A percentile compares a stretch with the other conserved stretches of the same genome.
phyloP scores from a whole-genome alignment of 2,888 invertebrate genomes.

The Phaedon cochleariae region DNA sequence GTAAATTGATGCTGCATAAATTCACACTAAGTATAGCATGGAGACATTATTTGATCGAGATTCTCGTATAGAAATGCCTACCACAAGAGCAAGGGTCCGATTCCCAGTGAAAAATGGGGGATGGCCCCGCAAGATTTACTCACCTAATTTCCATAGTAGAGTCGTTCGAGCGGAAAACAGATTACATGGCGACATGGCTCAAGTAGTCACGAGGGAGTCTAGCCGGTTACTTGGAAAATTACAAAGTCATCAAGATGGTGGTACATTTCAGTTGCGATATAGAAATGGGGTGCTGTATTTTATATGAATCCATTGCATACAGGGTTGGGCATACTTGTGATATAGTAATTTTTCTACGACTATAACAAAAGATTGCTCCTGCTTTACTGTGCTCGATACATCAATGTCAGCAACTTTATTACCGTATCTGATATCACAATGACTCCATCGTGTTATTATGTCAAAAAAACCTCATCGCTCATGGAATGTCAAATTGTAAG shows the following conservation, averaged over 20 bases:
- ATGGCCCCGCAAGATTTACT: slow-evolving; percentile 49
- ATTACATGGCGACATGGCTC: slow-evolving; percentile 52
- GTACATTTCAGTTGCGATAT: not conserved
- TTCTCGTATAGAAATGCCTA: slow-evolving; percentile 9
- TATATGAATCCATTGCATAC: not conserved
- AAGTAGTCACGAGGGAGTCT: slow-evolving; percentile 46
- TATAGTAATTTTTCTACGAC: too few species aligned
- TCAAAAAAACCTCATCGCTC: too few species aligned
- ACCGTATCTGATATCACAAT: too few species aligned
- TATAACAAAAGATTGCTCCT: too few species aligned
- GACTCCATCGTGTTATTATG: too few species aligned
- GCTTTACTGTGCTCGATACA: too few species aligned
- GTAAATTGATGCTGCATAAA: too few species aligned
- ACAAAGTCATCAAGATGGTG: slow-evolving; percentile 38
- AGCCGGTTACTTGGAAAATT: slow-evolving; percentile 44
- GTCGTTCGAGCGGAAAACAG: slow-evolving; percentile 42
- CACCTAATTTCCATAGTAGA: slow-evolving; percentile 22
- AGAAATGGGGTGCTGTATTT: not conserved
- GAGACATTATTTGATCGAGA: not conserved
- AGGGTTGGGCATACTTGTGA: too few species aligned
- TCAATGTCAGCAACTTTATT: too few species aligned
- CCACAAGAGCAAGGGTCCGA: not conserved
- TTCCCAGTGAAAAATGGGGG: slow-evolving; percentile 44
- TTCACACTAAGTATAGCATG: not conserved
- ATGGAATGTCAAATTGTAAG: too few species aligned